These are phyloP conservation scores for Tanytarsus gracilentus DNA, from an alignment of 2,888 invertebrate species.

Conservation along the genomic window DNA sequence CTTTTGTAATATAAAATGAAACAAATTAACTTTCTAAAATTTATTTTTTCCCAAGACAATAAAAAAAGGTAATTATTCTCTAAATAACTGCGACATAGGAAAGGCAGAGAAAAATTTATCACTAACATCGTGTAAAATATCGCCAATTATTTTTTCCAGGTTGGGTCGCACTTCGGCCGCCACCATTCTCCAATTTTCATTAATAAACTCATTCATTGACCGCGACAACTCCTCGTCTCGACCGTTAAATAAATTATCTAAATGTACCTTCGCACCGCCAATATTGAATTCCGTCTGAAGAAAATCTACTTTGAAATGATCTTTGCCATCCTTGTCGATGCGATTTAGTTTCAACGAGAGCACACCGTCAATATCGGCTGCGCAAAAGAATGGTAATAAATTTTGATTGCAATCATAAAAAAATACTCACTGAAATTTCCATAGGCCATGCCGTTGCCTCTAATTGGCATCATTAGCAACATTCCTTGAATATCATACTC, in stretches of 20 bases:
- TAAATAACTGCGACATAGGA: conserved; percentile 46
- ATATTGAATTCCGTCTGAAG: conserved; percentile 59
- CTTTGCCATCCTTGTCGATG: conserved; percentile 45
- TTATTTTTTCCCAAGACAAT: too few relatives aligned
- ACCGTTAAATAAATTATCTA: conserved; percentile 65
- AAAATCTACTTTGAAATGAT: conserved; percentile 53
- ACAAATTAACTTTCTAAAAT: too few relatives aligned
- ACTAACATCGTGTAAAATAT: conserved; percentile 49
- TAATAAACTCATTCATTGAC: conserved; percentile 65
- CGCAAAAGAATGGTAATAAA: conserved; percentile 30
- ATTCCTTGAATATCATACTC: conserved; percentile 59
- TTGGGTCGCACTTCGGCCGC: conserved; percentile 61
- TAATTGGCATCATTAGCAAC: conserved; percentile 63
- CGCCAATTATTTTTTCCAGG: conserved; percentile 53
- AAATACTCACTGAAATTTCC: conserved; percentile 60
- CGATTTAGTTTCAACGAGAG: conserved; percentile 54
- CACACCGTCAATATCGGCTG: conserved; percentile 58
- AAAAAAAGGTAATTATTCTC: too few relatives aligned
- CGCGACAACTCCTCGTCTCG: conserved; percentile 54
- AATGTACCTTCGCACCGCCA: conserved; percentile 52
- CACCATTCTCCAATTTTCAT: conserved; percentile 67
- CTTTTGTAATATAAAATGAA: too few relatives aligned
- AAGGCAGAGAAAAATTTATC: conserved; percentile 53
- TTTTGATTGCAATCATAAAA: conserved; percentile 6
- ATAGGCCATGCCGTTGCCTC: conserved; percentile 55